Base-by-base conservation (phyloP, 2,888 invertebrate genomes). In the Polydrusus pterygomalis region DNA sequence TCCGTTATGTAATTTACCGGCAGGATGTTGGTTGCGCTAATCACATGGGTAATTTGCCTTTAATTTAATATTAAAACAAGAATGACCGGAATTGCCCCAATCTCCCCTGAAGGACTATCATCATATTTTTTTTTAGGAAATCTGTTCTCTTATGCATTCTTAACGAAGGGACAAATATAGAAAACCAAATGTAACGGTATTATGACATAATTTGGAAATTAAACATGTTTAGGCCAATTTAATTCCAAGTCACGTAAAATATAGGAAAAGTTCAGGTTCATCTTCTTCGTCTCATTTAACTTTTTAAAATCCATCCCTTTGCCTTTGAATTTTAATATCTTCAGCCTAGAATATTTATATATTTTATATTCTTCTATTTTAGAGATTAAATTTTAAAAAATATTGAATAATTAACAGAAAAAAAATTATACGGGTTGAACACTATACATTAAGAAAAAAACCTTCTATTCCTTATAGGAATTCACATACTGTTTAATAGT, bases 231-330 rank as follows among this genome's bases (percentile, higher is more conserved):
- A 20, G 20, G 13, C 10, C 43, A 6, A 47, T 64, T 47, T 64
- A 10, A n/a, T 10, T 64, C 10, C 64, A 18, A 47, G 25, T 11
- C 64, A 64, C 64, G 64, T 64, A 64, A 47, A 43, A 64, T 64
- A 64, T 64, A 64, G 64, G 64, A 47, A 34, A 64, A 64, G 64
- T 64, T 64, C 64, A 64, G n/a, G 64, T 64, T 64, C 64, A 64
- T 47, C 47, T 64, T 64, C 64, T 64, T 64, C 30, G 64, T 30
- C 45, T 49, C 45, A 64, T 64, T 64, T 49, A 47, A 47, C 64
- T 64, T 64, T 64, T 64, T 47, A 64, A 64, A 64, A 45, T 64
- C 64, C 20, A 11, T 51, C 18, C 51, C 9, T 18, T 51, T 51
- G 20, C 17, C 20, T 5, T 51, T 18, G 51, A 51, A 51, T 51